phyloP scores from a whole-genome alignment of 2,888 invertebrate genomes.

The Zygaena filipendulae region DNA sequence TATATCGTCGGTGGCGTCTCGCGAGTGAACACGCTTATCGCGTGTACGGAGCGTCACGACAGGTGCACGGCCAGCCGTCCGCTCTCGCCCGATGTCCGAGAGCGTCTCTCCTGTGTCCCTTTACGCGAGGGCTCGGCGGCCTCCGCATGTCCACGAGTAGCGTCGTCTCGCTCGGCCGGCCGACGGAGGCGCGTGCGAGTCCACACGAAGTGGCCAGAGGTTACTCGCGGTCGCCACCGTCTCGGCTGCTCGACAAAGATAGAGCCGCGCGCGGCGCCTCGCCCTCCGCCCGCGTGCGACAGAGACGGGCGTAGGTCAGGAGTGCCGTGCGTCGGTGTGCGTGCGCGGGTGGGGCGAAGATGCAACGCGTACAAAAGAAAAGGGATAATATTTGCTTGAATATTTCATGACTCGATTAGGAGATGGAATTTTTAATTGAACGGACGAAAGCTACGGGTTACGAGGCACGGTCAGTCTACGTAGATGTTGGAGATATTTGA shows the following conservation, averaged over 20 bases:
- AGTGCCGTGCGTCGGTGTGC: conserved; percentile 64
- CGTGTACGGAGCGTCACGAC: conserved; percentile 50
- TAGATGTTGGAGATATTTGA: no score
- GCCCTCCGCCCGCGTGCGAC: conserved; percentile 31
- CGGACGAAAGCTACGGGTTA: conserved; percentile 30
- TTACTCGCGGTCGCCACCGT: conserved; percentile 65
- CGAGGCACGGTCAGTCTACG: conserved; percentile 46
- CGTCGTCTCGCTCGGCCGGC: conserved; percentile 60
- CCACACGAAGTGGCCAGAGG: conserved; percentile 65
- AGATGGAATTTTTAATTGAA: conserved; percentile 69
- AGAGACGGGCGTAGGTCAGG: conserved; percentile 46
- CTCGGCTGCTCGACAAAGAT: conserved; percentile 58
- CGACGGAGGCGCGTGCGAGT: conserved; percentile 65
- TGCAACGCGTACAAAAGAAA: conserved; percentile 67
- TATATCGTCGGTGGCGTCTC: no score
- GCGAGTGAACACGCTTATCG: conserved; percentile 46
- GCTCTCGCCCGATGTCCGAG: conserved; percentile 70
- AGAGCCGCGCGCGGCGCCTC: conserved; percentile 29
- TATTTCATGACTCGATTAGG: conserved; percentile 69
- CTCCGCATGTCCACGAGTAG: conserved; percentile 56
- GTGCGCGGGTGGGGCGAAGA: conserved; percentile 69
- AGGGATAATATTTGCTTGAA: conserved; percentile 69
- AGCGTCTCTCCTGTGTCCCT: conserved; percentile 70
- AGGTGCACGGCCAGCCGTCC: conserved; percentile 65
- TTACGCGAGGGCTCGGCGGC: conserved; percentile 63